A percentile compares a stretch with the other conserved stretches of the same genome.
phyloP scores from a whole-genome alignment of 2,797 vertebrate species.

The Bryconaethiops microstoma region DNA sequence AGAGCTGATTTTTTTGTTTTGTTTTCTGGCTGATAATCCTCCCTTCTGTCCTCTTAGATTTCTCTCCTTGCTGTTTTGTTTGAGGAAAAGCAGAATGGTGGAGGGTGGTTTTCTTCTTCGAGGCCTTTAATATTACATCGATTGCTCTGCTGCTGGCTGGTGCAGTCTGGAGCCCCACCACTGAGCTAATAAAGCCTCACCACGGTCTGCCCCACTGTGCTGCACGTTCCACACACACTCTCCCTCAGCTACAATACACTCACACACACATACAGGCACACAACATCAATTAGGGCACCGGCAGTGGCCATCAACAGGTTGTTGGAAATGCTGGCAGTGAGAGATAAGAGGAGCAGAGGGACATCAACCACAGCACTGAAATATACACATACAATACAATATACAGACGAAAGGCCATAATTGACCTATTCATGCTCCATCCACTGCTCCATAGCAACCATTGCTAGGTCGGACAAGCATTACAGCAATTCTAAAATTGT shows the following conservation, averaged over 20 bases:
- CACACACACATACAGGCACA: neutral
- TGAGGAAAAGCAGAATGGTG: neutral
- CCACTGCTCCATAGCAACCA: too few relatives aligned
- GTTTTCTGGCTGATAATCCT: slow-evolving; percentile 18
- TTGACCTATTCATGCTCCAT: too few relatives aligned
- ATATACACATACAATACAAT: neutral
- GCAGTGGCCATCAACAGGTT: neutral
- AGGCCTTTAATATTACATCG: slow-evolving; percentile 37
- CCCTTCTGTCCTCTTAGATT: slow-evolving; percentile 18
- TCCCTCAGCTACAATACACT: slow-evolving; percentile 1
- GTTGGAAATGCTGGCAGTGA: slow-evolving; percentile 3
- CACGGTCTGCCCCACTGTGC: neutral
- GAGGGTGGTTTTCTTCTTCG: neutral
- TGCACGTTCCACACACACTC: slow-evolving; percentile 10
- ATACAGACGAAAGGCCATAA: too few relatives aligned
- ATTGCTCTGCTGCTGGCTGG: slow-evolving; percentile 1
- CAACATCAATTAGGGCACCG: neutral
- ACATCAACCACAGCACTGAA: too few relatives aligned
- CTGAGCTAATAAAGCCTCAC: slow-evolving; percentile 38
- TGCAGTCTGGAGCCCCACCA: slow-evolving; percentile 1
- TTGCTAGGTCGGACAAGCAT: too few relatives aligned
- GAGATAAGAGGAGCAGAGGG: neutral
- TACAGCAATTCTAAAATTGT: too few relatives aligned
- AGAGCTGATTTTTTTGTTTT: neutral
- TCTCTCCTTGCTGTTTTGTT: slow-evolving; percentile 17